Percentiles rank a stretch among this genome's conserved stretches.
These are phyloP conservation scores for Nothobranchius kuhntae DNA, from an alignment of 2,113 vertebrate species.

Conservation along the genomic window DNA sequence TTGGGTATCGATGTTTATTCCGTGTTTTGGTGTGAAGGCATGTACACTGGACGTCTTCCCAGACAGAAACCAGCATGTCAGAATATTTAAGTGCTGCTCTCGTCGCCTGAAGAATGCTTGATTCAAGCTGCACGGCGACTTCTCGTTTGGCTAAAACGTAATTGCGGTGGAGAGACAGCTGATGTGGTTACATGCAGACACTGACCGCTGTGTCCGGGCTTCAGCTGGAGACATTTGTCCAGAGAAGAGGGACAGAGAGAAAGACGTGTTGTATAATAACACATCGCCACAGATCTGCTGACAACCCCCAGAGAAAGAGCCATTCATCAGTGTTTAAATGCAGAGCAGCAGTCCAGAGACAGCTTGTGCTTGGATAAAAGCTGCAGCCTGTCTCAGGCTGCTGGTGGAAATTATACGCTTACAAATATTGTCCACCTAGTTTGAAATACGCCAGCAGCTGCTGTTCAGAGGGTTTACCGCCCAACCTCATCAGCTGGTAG, in stretches of 20 bases:
- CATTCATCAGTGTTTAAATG: slow-evolving; percentile 54
- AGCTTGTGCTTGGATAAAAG: slow-evolving; percentile 8
- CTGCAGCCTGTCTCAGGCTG: background rate
- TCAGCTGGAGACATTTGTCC: slow-evolving; percentile 2
- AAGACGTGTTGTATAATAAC: slow-evolving; percentile 61
- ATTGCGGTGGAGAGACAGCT: slow-evolving; percentile 42
- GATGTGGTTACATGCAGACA: slow-evolving; percentile 14
- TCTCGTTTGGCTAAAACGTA: slow-evolving; percentile 41
- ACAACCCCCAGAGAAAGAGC: slow-evolving; percentile 57
- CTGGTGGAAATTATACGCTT: too few relatives aligned
- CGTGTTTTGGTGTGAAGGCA: slow-evolving; percentile 30
- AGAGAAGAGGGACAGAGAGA: slow-evolving; percentile 53
- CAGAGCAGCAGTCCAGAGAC: slow-evolving; percentile 25
- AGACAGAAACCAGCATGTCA: slow-evolving; percentile 58
- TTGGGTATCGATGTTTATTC: slow-evolving; percentile 30
- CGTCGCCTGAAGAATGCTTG: slow-evolving; percentile 58
- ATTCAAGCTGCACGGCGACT: slow-evolving; percentile 40
- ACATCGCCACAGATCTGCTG: slow-evolving; percentile 67
- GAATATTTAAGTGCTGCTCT: slow-evolving; percentile 45
- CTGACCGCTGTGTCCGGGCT: slow-evolving; percentile 36
- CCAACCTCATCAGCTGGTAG: too few relatives aligned
- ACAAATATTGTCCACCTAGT: too few relatives aligned
- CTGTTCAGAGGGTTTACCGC: too few relatives aligned
- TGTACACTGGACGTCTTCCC: slow-evolving; percentile 26
- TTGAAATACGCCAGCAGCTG: too few relatives aligned